Percentiles rank a stretch among this genome's conserved stretches.
Evolutionary conservation across 2,797 vertebrate species (phyloP).

Genomic region (Nannoperca obscura): DNA sequence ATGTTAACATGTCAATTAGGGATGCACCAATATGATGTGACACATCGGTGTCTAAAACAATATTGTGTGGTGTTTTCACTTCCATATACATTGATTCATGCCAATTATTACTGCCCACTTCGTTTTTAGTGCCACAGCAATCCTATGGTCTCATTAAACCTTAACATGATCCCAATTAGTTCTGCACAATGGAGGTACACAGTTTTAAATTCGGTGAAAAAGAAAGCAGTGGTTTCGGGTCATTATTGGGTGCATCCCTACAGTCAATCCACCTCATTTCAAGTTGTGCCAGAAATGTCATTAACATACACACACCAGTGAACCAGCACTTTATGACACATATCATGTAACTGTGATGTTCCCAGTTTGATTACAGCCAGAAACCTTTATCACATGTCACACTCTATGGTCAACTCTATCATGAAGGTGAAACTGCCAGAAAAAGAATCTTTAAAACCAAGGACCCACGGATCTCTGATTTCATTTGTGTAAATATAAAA

Average conservation of each 20-base stretch:
- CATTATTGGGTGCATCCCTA: not conserved
- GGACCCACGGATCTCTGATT: not conserved
- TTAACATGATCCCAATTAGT: not conserved
- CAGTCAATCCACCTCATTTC: not conserved
- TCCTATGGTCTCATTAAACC: not conserved
- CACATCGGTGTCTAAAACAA: not conserved
- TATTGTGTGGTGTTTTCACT: not conserved
- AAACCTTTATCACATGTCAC: not conserved
- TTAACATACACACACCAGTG: not conserved
- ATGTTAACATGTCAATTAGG: not conserved
- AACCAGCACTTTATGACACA: not conserved
- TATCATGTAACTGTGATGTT: not conserved
- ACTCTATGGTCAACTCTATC: not conserved
- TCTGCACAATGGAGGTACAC: not conserved
- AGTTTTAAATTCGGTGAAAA: not conserved
- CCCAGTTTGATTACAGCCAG: not conserved
- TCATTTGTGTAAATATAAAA: not conserved
- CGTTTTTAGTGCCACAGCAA: not conserved
- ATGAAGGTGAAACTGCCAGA: not conserved
- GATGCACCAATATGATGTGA: not conserved
- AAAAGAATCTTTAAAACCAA: not conserved
- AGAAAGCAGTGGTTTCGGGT: too few species aligned
- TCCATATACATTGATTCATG: not conserved
- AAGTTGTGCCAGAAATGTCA: not conserved
- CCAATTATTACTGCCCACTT: too few species aligned